Conservation (phyloP, 2,888 invertebrate species). For the Sinopyrophorus schimmeli region DNA sequence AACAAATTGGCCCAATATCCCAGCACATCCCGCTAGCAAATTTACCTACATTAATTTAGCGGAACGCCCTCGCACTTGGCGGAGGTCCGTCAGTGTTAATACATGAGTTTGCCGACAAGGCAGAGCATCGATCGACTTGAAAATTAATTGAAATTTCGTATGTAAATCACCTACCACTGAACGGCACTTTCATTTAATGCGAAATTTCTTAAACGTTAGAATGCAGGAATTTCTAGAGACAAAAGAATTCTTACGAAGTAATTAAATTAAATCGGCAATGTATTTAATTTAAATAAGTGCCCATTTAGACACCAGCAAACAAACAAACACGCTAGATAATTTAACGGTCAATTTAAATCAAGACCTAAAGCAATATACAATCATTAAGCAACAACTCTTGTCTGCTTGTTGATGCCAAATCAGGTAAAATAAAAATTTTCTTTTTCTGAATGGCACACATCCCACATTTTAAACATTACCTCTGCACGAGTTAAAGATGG, state of each 20-base stretch:
- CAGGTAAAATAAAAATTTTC: slow-evolving; percentile 42
- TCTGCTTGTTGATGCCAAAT: slow-evolving; percentile 44
- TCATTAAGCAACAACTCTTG: slow-evolving; percentile 48
- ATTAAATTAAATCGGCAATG: slow-evolving; percentile 31
- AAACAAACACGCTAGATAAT: slow-evolving; percentile 43
- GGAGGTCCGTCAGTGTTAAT: slow-evolving; percentile 30
- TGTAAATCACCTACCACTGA: slow-evolving; percentile 31
- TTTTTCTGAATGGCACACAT: slow-evolving; percentile 41
- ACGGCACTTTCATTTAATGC: slow-evolving; percentile 17
- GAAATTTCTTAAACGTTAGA: slow-evolving; percentile 24
- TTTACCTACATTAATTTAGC: slow-evolving; percentile 42
- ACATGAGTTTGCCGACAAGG: slow-evolving; percentile 30
- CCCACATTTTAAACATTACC: slow-evolving; percentile 44
- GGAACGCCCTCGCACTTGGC: slow-evolving; percentile 33
- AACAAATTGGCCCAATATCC: slow-evolving; percentile 40
- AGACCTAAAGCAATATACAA: slow-evolving; percentile 46
- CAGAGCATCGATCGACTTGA: slow-evolving; percentile 26
- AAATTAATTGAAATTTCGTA: slow-evolving; percentile 39
- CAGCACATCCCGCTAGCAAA: slow-evolving; percentile 38
- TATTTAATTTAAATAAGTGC: slow-evolving; percentile 39
- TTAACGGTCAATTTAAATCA: slow-evolving; percentile 47
- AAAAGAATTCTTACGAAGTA: slow-evolving; percentile 24
- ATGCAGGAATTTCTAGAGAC: slow-evolving; percentile 16
- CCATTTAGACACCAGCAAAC: slow-evolving; percentile 37
- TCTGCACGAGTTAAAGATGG: slow-evolving; percentile 46